phyloP scores from a whole-genome alignment of 1,140 invertebrate species.

The Meteorus sp. region DNA sequence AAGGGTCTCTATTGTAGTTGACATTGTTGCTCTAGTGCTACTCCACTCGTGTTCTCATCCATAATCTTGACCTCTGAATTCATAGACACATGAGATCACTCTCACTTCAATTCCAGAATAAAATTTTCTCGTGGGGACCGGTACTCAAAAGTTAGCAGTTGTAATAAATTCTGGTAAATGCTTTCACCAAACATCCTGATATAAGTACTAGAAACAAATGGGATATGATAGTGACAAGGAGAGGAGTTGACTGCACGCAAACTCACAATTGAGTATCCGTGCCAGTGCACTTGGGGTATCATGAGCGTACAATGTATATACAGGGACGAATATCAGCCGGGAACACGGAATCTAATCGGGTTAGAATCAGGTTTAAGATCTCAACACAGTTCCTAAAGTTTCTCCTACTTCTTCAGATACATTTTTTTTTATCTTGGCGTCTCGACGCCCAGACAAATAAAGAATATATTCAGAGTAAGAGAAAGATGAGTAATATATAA shows the following conservation, averaged over 20 bases:
- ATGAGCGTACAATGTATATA: neutral
- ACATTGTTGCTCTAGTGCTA: slow-evolving; percentile 16
- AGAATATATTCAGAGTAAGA: slow-evolving; percentile 2
- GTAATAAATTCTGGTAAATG: slow-evolving; percentile 1
- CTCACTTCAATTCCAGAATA: neutral
- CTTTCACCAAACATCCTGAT: too few relatives aligned
- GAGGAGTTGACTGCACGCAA: slow-evolving; percentile 18
- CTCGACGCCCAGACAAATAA: neutral
- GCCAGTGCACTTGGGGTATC: neutral
- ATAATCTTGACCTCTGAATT: slow-evolving; percentile 23
- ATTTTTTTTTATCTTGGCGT: slow-evolving; percentile 25
- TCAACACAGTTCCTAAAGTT: slow-evolving; percentile 7
- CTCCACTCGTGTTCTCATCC: slow-evolving; percentile 6
- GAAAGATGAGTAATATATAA: neutral
- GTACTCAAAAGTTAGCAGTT: neutral
- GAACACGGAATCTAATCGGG: slow-evolving; percentile 46
- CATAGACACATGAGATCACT: neutral
- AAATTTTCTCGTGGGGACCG: neutral
- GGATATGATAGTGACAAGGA: slow-evolving; percentile 22
- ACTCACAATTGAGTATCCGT: slow-evolving; percentile 16
- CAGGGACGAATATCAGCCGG: neutral
- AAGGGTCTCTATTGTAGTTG: slow-evolving; percentile 23
- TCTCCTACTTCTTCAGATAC: slow-evolving; percentile 18
- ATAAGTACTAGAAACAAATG: slow-evolving; percentile 13
- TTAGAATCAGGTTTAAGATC: slow-evolving; percentile 53